Conservation (phyloP, 2,797 vertebrate species). For the Sphenopsis melanotis region DNA sequence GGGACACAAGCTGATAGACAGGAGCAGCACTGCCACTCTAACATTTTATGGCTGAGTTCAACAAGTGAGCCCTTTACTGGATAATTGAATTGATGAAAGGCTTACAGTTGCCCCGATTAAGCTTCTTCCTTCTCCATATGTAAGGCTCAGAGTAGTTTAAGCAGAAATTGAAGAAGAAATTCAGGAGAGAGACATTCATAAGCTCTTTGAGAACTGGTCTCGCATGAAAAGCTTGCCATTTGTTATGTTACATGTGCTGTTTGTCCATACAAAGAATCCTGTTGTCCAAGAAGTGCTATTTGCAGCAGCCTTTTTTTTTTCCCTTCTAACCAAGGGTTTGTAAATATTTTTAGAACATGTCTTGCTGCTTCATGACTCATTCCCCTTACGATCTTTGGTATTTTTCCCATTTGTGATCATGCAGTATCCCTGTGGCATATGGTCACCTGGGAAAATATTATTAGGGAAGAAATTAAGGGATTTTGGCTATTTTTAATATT, state of each 20-base stretch:
- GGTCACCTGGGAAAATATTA: slow-evolving; percentile 17
- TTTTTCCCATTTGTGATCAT: background rate
- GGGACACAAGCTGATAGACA: slow-evolving; percentile 25
- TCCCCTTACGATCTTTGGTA: background rate
- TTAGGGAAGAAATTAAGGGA: background rate
- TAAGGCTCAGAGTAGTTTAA: background rate
- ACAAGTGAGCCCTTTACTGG: background rate
- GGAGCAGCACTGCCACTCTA: background rate
- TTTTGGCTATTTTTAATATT: background rate
- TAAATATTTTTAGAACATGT: slow-evolving; percentile 47
- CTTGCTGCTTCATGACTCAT: slow-evolving; percentile 28
- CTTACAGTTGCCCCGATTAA: background rate
- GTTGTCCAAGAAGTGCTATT: background rate
- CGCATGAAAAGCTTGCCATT: background rate
- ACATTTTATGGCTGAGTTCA: slow-evolving; percentile 49
- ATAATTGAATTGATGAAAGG: slow-evolving; percentile 54
- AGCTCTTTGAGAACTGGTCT: background rate
- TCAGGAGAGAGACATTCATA: background rate
- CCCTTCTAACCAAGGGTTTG: background rate
- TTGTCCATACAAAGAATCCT: background rate
- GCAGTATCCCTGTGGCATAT: slow-evolving; percentile 11
- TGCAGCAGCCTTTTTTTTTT: background rate
- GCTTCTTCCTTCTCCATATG: slow-evolving; percentile 5
- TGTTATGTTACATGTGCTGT: background rate
- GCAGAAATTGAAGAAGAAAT: background rate